Evolutionary conservation across 2,888 invertebrate species (phyloP).

Genomic region (Tribolium freemani): DNA sequence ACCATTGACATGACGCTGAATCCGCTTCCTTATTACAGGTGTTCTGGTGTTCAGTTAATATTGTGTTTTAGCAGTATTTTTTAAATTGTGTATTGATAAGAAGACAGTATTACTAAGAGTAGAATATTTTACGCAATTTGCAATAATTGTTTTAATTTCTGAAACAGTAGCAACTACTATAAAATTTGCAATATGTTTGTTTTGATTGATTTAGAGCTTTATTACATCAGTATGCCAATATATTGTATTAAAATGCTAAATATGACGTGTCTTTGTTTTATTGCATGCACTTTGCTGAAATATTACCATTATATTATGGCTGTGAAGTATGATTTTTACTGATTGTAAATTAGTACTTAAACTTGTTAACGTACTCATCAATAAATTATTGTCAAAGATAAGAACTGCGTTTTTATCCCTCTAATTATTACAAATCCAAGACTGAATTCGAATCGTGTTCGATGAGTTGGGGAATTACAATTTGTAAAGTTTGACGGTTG

Average conservation of each 20-base stretch:
- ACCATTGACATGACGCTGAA: constrained; percentile 10
- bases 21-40: not conserved
- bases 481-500: not conserved
- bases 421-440: too few species aligned
- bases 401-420: not conserved
- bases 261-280: constrained; percentile 32
- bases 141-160: constrained; percentile 19
- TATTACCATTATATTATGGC: constrained; percentile 41
- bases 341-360: constrained; percentile 46
- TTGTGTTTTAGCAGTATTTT: constrained; percentile 14
- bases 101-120: constrained; percentile 32
- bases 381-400: constrained; percentile 39
- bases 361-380: constrained; percentile 40
- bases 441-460: too few species aligned
- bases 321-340: constrained; percentile 42
- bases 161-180: not conserved
- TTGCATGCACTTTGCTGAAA: constrained; percentile 41
- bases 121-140: not conserved
- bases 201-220: constrained; percentile 6
- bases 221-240: constrained; percentile 10
- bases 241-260: constrained; percentile 23
- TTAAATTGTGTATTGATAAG: constrained; percentile 31
- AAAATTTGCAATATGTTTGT: constrained; percentile 21
- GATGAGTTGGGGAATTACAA: too few species aligned
- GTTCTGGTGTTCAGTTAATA: not conserved